Percentiles rank a stretch among this genome's conserved stretches.
Evolutionary conservation across 2,797 vertebrate species (phyloP).

Genomic region (Parambassis ranga): DNA sequence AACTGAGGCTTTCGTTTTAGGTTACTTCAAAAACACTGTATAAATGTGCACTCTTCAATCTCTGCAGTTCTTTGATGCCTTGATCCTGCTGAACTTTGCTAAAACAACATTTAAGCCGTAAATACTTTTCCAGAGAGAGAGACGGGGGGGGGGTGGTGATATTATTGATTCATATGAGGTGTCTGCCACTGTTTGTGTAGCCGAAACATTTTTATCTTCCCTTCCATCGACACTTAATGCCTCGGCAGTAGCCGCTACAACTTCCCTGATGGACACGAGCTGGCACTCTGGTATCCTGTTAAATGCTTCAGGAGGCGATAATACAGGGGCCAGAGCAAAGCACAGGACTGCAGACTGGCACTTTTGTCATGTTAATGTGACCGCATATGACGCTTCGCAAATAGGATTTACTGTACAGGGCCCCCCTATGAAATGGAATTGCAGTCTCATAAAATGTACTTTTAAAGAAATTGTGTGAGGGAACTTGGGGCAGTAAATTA

Average conservation of each 20-base stretch:
- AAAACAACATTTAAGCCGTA: constrained; percentile 44
- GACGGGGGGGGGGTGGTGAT: constrained; percentile 25
- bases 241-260: constrained; percentile 41
- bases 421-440: constrained; percentile 80
- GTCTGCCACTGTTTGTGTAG: constrained; percentile 51
- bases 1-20: neutral
- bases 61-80: constrained; percentile 30
- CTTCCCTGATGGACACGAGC: constrained; percentile 64
- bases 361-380: constrained; percentile 86
- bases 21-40: constrained; percentile 20
- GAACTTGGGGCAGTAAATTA: constrained; percentile 81
- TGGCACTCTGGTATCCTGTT: constrained; percentile 61
- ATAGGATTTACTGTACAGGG: constrained; percentile 82
- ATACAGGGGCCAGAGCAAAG: constrained; percentile 65
- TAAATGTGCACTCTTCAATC: constrained; percentile 19
- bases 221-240: constrained; percentile 40
- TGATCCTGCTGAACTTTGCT: constrained; percentile 45
- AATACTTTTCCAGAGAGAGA: constrained; percentile 15
- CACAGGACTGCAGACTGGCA: constrained; percentile 68
- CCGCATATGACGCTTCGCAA: constrained; percentile 77
- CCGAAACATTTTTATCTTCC: constrained; percentile 53
- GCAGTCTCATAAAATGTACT: constrained; percentile 83
- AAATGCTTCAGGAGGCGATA: constrained; percentile 72
- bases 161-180: constrained; percentile 58
- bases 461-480: constrained; percentile 83